Conservation (phyloP, 1,140 invertebrate species). For the Chionoecetes opilio region DNA sequence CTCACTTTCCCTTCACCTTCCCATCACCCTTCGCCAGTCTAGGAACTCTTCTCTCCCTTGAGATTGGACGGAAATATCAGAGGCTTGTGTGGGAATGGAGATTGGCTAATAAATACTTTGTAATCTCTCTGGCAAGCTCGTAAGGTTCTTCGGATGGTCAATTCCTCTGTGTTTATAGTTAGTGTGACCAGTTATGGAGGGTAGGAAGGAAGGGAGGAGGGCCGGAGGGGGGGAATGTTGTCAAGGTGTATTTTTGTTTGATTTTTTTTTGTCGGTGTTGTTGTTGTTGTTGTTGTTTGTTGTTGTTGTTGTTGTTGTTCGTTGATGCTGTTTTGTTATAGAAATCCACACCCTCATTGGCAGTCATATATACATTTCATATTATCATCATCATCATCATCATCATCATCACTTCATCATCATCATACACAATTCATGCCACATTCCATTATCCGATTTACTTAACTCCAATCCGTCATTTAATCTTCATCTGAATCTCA, state of each 20-base stretch:
- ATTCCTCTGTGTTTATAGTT: background rate
- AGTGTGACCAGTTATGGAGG: conserved; percentile 27
- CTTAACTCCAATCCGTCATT: no score
- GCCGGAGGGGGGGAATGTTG: no score
- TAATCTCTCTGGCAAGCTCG: conserved; percentile 17
- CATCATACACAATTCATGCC: no score
- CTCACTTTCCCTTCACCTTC: background rate
- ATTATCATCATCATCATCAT: no score
- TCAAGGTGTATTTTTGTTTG: no score
- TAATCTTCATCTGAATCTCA: no score
- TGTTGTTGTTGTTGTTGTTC: background rate
- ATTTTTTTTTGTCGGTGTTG: background rate
- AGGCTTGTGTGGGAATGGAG: background rate
- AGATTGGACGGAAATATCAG: background rate
- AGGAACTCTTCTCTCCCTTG: background rate
- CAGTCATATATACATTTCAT: no score
- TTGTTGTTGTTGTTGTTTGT: background rate
- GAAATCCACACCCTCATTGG: no score
- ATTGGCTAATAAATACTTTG: conserved; percentile 12
- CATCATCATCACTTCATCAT: no score
- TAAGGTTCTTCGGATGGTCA: background rate
- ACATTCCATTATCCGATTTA: no score
- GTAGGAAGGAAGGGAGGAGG: background rate
- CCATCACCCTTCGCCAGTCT: background rate
- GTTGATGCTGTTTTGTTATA: no score